Evolutionary conservation across 2,113 vertebrate species (phyloP).

Genomic region (Hystrix brachyura): DNA sequence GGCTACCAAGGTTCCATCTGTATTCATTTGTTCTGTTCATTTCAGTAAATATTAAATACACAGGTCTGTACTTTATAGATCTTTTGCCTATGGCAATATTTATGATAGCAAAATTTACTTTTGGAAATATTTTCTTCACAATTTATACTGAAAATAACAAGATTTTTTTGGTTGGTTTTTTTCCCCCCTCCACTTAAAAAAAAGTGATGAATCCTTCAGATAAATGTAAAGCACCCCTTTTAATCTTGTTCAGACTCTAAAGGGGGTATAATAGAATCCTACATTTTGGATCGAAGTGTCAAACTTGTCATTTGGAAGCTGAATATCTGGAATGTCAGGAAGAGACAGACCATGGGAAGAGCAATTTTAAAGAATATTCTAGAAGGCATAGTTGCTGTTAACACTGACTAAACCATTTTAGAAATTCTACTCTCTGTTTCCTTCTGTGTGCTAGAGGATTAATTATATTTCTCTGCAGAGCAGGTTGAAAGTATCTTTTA

Average conservation of each 20-base stretch:
- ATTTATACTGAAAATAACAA: conserved; percentile 35
- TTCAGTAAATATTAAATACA: not conserved
- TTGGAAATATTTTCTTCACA: not conserved
- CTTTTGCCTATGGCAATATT: not conserved
- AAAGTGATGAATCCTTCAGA: not conserved
- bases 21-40: not conserved
- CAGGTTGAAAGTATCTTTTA: not conserved
- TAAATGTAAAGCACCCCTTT: conserved; percentile 4
- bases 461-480: not conserved
- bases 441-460: not conserved
- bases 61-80: not conserved
- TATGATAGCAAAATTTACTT: conserved; percentile 2
- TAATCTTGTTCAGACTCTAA: not conserved
- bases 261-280: not conserved
- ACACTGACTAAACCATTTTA: not conserved
- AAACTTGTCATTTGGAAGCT: conserved; percentile 27
- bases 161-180: not conserved
- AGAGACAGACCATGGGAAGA: not conserved
- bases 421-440: not conserved
- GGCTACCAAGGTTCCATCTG: not conserved
- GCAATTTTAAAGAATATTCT: conserved; percentile 23
- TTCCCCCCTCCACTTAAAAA: not conserved
- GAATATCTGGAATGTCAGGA: not conserved
- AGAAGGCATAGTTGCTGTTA: not conserved
- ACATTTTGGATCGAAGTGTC: not conserved